Evolutionary conservation across 2,888 invertebrate genomes (phyloP), one percentile per base, ranked within the genome.

Genomic region (Allolobophora icterica): DNA sequence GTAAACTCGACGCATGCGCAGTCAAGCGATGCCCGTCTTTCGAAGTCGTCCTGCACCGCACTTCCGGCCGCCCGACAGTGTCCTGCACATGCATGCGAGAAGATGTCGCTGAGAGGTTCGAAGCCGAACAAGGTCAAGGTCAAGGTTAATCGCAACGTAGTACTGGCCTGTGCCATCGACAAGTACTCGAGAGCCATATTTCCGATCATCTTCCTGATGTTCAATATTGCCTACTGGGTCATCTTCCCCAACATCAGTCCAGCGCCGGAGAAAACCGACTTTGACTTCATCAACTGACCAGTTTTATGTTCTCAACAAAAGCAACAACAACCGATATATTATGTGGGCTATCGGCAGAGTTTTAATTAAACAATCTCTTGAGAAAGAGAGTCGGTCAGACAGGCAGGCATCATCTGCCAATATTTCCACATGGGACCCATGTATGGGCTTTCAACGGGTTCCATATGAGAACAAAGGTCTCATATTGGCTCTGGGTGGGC

Each of bases 171-270:
- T 24, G 84, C 71, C 89, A 92, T 93, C n/a, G 93, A 93, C 90
- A 91, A 84, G 34, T 92, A 92, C 89, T 92, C 93, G 71, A 87
- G 93, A 40, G 89, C 90, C n/a, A 38, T 93, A 11, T 93, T 93
- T 52, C 93, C 93, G 17, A 24, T 91, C 38, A 35, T 84, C 35
- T 93, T 93, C 71, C 34, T 92, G 21, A 45, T 91, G 17, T 92
- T 93, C 91, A 93, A 92, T 91, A 40, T 92, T 30, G 38, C 91
- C 35, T 93, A 93, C 91, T 93, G 93, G 93, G 42, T 92, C n/a
- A 92, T 91, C 33, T 93, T 93, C 90, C 83, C 92, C n/a, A 90
- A 91, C 90, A 92, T 91, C 89, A 90, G 90, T 35, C 90, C 91
- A 24, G 38, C 89, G 0, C 84, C 90, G 2, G 38, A 83, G n/a